Evolutionary conservation across 1,140 invertebrate species (phyloP).

Genomic region (Vanessa tameamea): DNA sequence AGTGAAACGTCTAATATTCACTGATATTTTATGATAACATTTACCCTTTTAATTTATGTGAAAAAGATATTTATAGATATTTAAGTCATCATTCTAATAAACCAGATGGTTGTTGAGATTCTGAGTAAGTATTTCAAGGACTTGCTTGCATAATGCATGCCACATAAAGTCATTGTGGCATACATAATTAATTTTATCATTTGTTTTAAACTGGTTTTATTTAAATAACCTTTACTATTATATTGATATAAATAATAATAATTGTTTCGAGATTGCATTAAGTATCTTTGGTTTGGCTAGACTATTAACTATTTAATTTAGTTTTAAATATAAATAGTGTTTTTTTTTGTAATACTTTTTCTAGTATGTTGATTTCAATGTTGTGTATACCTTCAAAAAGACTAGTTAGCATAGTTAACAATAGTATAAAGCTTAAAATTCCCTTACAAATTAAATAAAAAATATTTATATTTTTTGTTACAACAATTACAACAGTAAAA

Average conservation of each 20-base stretch:
- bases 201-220: constrained; percentile 18
- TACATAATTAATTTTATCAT: constrained; percentile 38
- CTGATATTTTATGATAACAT: neutral
- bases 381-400: no score
- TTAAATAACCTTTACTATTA: constrained; percentile 2
- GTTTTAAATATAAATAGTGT: no score
- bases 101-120: constrained; percentile 32
- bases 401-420: no score
- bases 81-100: constrained; percentile 8
- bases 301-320: no score
- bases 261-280: neutral
- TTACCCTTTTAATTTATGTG: neutral
- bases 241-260: neutral
- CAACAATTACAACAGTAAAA: no score
- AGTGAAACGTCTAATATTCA: neutral
- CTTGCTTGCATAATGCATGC: constrained; percentile 42
- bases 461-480: no score
- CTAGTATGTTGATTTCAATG: no score
- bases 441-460: no score
- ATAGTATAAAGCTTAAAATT: no score
- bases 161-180: constrained; percentile 38
- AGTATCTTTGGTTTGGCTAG: no score
- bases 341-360: no score
- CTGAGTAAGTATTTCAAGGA: constrained; percentile 41
- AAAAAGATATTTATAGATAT: constrained; percentile 2